Evolutionary conservation across 2,797 vertebrate genomes (phyloP).

Genomic region (Peromyscus aztecus): DNA sequence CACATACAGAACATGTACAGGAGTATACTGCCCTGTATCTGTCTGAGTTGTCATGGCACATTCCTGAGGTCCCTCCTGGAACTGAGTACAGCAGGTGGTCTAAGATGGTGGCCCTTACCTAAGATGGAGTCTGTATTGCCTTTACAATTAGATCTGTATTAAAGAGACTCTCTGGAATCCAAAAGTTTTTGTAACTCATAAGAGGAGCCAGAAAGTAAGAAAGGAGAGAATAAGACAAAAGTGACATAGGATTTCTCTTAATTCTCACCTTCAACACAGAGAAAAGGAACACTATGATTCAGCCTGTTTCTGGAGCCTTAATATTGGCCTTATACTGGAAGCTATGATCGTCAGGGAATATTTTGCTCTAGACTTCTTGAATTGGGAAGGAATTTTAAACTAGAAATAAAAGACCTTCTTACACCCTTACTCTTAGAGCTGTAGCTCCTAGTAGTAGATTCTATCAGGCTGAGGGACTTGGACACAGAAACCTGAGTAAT

Average conservation of each 20-base stretch:
- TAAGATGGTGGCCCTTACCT: too few relatives aligned
- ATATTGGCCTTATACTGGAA: neutral
- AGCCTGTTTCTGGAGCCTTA: neutral
- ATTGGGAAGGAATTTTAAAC: neutral
- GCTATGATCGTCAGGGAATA: neutral
- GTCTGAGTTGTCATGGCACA: too few relatives aligned
- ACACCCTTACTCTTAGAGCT: neutral
- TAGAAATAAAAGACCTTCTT: neutral
- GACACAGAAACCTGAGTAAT: neutral
- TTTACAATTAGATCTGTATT: too few relatives aligned
- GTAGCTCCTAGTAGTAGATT: neutral
- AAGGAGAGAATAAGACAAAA: neutral
- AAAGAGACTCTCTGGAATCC: neutral
- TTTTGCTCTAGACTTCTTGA: neutral
- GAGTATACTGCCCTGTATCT: too few relatives aligned
- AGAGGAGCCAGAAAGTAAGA: neutral
- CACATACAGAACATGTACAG: too few relatives aligned
- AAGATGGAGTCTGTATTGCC: too few relatives aligned
- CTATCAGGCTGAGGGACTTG: neutral
- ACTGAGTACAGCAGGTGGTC: too few relatives aligned
- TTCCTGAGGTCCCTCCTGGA: too few relatives aligned
- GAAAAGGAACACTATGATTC: neutral
- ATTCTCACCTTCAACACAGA: neutral
- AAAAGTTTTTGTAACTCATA: neutral
- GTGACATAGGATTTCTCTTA: too few relatives aligned